Evolutionary conservation across 2,113 vertebrate species (phyloP).

Genomic region (Porphyrio hochstetteri): DNA sequence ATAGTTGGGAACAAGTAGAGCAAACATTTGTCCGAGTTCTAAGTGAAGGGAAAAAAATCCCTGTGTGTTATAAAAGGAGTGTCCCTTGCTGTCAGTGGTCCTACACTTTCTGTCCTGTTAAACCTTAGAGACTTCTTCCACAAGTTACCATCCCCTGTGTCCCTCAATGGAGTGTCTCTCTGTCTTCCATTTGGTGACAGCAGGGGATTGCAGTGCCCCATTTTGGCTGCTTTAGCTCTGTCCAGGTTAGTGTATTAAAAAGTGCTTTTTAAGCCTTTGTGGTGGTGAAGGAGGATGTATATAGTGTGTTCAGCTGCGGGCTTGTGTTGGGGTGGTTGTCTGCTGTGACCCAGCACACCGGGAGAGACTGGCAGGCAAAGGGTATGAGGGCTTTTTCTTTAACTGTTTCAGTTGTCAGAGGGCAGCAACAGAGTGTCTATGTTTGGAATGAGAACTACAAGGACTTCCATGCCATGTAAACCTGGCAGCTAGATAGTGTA

Average conservation of each 20-base stretch:
- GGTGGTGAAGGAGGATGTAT: background rate
- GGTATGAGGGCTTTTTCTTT: background rate
- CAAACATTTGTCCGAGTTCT: background rate
- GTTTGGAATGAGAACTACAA: background rate
- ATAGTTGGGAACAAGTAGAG: background rate
- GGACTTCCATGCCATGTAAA: background rate
- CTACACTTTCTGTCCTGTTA: background rate
- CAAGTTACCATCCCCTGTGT: background rate
- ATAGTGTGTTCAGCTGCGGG: background rate
- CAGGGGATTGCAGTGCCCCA: background rate
- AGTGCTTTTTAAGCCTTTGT: background rate
- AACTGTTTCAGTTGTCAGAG: background rate
- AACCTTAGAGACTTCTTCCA: background rate
- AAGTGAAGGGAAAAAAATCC: background rate
- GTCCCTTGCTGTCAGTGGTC: background rate
- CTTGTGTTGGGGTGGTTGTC: background rate
- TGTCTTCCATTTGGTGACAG: background rate
- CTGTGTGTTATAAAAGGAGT: background rate
- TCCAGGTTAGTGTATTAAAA: background rate
- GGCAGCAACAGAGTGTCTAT: background rate
- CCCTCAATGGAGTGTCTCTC: background rate
- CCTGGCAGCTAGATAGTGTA: background rate
- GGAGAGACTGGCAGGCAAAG: background rate
- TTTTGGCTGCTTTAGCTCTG: background rate
- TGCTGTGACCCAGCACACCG: background rate